These are phyloP conservation scores for Scaptomyza flava DNA, from an alignment of 2,888 invertebrate species.

Conservation along the genomic window DNA sequence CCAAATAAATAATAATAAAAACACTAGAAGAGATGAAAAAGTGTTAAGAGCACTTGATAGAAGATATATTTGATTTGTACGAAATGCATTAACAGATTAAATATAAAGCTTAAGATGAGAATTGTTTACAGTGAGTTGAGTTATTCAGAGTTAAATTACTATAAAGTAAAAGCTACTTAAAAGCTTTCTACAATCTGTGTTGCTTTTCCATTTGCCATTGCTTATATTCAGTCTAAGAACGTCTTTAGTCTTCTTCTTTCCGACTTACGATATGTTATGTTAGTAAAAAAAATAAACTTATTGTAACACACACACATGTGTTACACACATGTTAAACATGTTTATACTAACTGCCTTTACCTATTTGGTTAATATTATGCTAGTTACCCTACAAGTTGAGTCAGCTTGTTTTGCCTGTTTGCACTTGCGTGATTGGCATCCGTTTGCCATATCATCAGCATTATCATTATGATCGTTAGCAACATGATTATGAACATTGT, in stretches of 20 bases:
- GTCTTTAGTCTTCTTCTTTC: background rate
- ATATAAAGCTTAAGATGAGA: slow-evolving; percentile 1
- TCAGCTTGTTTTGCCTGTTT: slow-evolving; percentile 8
- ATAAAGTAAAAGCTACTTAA: background rate
- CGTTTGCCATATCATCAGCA: slow-evolving; percentile 39
- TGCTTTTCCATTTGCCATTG: background rate
- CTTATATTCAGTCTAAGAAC: background rate
- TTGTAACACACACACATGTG: background rate
- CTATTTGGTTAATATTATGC: slow-evolving; percentile 16
- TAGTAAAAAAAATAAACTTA: background rate
- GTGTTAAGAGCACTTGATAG: background rate
- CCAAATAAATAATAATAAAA: background rate
- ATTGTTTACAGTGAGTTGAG: background rate
- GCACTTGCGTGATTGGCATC: slow-evolving; percentile 43
- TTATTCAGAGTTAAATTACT: background rate
- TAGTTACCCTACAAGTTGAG: slow-evolving; percentile 8
- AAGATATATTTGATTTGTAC: slow-evolving; percentile 6
- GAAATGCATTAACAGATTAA: slow-evolving; percentile 9
- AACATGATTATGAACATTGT: slow-evolving; percentile 29
- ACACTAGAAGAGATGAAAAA: background rate
- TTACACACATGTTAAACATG: slow-evolving; percentile 17
- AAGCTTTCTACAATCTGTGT: too few relatives aligned
- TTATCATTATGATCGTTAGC: slow-evolving; percentile 26
- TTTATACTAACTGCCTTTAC: slow-evolving; percentile 19
- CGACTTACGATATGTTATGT: slow-evolving; percentile 1